Evolutionary conservation across 2,888 invertebrate genomes (phyloP), one percentile per base, ranked within the genome.

Genomic region (Ornithoptera alexandrae): DNA sequence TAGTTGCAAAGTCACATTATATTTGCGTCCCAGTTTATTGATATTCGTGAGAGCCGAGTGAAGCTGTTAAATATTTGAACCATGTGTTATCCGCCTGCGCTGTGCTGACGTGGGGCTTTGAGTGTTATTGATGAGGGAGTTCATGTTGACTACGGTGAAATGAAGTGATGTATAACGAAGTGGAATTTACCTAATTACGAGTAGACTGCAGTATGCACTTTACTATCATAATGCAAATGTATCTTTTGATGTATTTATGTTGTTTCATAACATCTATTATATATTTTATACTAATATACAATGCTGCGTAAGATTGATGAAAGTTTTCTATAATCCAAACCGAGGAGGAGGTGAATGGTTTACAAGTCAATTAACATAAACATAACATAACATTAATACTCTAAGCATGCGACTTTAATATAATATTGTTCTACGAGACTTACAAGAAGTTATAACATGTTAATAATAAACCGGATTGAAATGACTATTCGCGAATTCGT

Each of bases 41-140:
- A 17, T 42, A 58, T 65, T 42, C 65, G 30, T 50, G 58, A 59
- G 50, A 24, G 65, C 17, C 22, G 42, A 20, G 59, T 58, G 18
- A n/a, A 57, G 59, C 30, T 59, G 65, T 65, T 59, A 65, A 65
- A 65, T 65, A 65, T 65, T 65, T 65, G 59, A 65, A 46, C 24
- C 50, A 46, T 50, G 50, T 42, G 62, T 30, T 59, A 30, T 15
- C 65, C 24, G 65, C 42, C 57, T 57, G 59, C 59, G 58, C 59
- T n/a, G 50, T n/a, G 59, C 65, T 65, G 65, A 65, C 65, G 65
- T 42, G 65, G 24, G 24, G 18, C 46, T 42, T 62, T n/a, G 42
- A 42, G n/a, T 59, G 65, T 65, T 65, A 65, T 65, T 65, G 65
- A 65, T 65, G 65, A 22, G 46, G n/a, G 59, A 50, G 46, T 46